Percentiles rank a stretch among this genome's conserved stretches.
phyloP scores from a whole-genome alignment of 2,113 vertebrate genomes.

The Epinephelus fuscoguttatus region DNA sequence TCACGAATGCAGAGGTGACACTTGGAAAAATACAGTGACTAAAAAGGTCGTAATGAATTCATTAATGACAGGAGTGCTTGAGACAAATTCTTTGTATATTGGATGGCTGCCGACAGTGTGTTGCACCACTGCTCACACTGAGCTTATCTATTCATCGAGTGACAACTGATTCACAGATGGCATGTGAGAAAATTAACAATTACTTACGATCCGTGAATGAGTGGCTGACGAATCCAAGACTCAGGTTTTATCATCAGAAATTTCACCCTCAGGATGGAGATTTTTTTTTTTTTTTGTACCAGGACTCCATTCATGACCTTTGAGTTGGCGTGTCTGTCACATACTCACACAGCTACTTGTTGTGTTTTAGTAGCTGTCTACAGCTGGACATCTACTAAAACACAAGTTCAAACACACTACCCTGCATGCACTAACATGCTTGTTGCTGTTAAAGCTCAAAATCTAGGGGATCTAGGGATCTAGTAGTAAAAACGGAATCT shows the following conservation, averaged over 20 bases:
- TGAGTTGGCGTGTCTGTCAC: background rate
- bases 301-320: background rate
- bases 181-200: constrained; percentile 4
- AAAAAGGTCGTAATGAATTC: background rate
- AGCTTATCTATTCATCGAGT: background rate
- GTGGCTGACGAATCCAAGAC: background rate
- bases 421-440: background rate
- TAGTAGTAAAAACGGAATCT: no score
- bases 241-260: background rate
- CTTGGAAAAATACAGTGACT: constrained; percentile 43
- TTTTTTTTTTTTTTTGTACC: no score
- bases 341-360: background rate
- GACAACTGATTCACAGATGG: constrained; percentile 21
- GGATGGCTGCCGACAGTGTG: background rate
- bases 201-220: constrained; percentile 3
- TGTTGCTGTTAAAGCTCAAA: background rate
- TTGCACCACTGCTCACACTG: background rate
- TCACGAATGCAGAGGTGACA: background rate
- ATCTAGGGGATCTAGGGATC: no score
- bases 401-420: background rate
- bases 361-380: background rate
- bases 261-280: background rate
- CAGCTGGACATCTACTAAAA: background rate
- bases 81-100: background rate
- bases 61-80: background rate